These are phyloP conservation scores for Hoplostethus mediterraneus DNA, from an alignment of 2,797 vertebrate species.

Conservation along the genomic window DNA sequence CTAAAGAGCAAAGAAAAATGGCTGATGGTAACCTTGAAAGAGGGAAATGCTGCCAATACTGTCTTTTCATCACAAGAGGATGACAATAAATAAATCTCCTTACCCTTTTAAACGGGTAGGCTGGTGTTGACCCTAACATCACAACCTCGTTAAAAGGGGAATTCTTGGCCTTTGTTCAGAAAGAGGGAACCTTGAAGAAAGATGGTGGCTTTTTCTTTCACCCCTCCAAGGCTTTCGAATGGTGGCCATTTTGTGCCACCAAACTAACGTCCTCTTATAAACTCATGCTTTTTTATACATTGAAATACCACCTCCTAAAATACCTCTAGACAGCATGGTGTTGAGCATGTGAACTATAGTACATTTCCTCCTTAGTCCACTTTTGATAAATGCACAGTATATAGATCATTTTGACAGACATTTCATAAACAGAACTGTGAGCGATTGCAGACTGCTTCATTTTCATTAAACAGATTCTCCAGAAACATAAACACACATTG, in stretches of 20 bases:
- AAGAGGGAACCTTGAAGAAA: not conserved
- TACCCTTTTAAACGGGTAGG: conserved; percentile 11
- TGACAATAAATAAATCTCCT: not conserved
- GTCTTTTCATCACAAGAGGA: not conserved
- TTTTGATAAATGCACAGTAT: too few relatives aligned
- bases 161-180: not conserved
- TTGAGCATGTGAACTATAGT: not conserved
- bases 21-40: too few relatives aligned
- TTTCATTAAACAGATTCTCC: not conserved
- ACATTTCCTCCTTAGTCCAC: too few relatives aligned
- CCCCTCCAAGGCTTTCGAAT: not conserved
- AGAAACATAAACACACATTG: not conserved
- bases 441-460: not conserved
- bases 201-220: not conserved
- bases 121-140: too few relatives aligned
- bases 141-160: not conserved
- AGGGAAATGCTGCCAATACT: not conserved
- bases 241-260: not conserved
- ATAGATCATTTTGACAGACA: not conserved
- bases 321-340: not conserved
- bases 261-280: not conserved
- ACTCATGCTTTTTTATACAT: not conserved
- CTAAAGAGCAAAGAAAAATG: not conserved
- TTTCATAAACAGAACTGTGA: not conserved
- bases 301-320: not conserved